Conservation (phyloP, 2,113 vertebrate species). For the Dromaius novaehollandiae region DNA sequence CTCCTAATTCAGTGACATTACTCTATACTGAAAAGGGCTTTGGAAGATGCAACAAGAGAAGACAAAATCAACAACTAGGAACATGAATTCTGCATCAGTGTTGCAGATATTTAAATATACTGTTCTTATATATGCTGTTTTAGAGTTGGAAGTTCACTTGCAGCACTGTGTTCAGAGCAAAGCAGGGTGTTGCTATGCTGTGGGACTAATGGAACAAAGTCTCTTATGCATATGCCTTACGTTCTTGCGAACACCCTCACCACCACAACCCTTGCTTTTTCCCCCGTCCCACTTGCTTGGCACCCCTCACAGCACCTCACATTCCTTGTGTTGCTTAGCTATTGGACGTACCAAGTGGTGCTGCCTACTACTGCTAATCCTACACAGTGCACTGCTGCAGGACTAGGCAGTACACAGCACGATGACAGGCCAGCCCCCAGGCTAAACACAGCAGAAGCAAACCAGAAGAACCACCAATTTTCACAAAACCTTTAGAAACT, state of each 20-base stretch:
- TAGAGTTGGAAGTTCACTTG: neutral
- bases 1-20: neutral
- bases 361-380: neutral
- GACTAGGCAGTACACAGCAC: neutral
- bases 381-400: neutral
- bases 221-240: neutral
- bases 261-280: neutral
- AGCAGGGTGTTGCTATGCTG: neutral
- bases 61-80: neutral
- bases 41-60: neutral
- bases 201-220: neutral
- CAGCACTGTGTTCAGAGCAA: neutral
- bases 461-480: neutral
- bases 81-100: neutral
- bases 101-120: neutral
- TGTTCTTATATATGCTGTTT: neutral
- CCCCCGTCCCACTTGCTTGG: neutral
- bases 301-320: neutral
- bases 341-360: neutral
- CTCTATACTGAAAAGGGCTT: neutral
- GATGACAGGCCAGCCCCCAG: accelerated
- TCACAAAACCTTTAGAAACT: neutral
- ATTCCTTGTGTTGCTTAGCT: neutral
- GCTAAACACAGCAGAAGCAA: neutral
- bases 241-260: neutral